A percentile compares a stretch with the other conserved stretches of the same genome.
phyloP scores from a whole-genome alignment of 53 echinoderm and acorn worm genomes.

The Stichopus horrens region DNA sequence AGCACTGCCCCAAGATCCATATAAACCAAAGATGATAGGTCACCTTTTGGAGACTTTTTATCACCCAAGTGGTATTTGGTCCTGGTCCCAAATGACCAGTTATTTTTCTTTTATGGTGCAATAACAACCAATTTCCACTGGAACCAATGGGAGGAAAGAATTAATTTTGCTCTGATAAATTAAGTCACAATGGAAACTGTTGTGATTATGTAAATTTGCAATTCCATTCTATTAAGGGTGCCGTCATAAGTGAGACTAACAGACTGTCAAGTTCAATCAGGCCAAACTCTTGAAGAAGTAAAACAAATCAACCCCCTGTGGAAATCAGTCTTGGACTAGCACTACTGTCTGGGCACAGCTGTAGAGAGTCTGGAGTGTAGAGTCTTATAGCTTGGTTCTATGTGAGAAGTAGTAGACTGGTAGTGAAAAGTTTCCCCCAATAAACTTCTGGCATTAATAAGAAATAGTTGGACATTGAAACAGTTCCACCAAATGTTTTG shows the following conservation, averaged over 20 bases:
- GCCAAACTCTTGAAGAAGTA: not conserved
- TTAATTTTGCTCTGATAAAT: not conserved
- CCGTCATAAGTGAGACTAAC: too few relatives aligned
- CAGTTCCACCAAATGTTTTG: too few relatives aligned
- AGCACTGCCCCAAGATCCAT: too few relatives aligned
- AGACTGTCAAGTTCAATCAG: not conserved
- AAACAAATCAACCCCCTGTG: too few relatives aligned
- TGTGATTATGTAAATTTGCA: not conserved
- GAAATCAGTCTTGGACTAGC: too few relatives aligned
- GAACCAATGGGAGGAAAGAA: not conserved
- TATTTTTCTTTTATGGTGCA: not conserved
- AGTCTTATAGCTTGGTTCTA: too few relatives aligned
- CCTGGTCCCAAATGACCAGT: not conserved
- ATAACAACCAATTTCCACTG: not conserved
- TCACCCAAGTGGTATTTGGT: not conserved
- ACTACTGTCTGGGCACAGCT: too few relatives aligned
- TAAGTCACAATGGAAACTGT: not conserved
- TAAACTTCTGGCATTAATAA: too few relatives aligned
- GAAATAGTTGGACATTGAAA: too few relatives aligned
- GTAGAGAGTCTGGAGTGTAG: too few relatives aligned
- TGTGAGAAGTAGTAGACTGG: too few relatives aligned
- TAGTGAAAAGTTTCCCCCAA: too few relatives aligned
- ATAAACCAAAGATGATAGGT: not conserved
- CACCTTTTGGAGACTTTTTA: slow-evolving; percentile 1
- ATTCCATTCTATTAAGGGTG: not conserved